Evolutionary conservation across 2,113 vertebrate genomes (phyloP).

Genomic region (Hypocryptadius cinnamomeus): DNA sequence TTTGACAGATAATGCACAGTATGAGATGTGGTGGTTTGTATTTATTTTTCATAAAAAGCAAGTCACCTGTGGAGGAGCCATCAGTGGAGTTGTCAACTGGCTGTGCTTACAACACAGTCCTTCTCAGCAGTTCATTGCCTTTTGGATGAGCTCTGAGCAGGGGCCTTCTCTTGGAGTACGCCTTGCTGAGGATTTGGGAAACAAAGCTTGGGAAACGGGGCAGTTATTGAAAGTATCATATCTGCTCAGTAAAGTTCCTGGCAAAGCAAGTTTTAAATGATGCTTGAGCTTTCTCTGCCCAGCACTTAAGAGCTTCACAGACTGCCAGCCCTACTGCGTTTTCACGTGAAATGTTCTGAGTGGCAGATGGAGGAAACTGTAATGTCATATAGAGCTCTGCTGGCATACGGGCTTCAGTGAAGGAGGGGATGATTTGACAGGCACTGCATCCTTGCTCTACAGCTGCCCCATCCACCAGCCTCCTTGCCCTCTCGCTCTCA

Average conservation of each 20-base stretch:
- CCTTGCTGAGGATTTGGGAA: neutral
- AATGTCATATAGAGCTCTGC: neutral
- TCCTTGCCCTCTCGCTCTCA: neutral
- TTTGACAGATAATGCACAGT: neutral
- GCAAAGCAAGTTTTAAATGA: neutral
- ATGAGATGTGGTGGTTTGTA: neutral
- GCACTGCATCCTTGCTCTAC: neutral
- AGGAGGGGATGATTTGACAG: neutral
- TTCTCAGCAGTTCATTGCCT: neutral
- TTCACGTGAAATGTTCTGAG: neutral
- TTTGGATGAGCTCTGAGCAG: neutral
- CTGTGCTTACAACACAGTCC: neutral
- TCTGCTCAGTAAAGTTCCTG: neutral
- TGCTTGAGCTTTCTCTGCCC: neutral
- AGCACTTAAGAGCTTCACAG: neutral
- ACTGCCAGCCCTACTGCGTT: neutral
- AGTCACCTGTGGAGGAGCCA: neutral
- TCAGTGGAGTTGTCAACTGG: neutral
- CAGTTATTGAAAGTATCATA: neutral
- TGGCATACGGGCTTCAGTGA: neutral
- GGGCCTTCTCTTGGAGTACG: neutral
- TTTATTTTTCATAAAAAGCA: neutral
- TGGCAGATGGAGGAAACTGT: neutral
- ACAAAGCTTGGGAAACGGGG: neutral
- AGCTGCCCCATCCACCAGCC: neutral